Percentiles rank a stretch among this genome's conserved stretches.
These are phyloP conservation scores for Sceloporus tristichus DNA, from an alignment of 2,113 vertebrate species.

Conservation along the genomic window DNA sequence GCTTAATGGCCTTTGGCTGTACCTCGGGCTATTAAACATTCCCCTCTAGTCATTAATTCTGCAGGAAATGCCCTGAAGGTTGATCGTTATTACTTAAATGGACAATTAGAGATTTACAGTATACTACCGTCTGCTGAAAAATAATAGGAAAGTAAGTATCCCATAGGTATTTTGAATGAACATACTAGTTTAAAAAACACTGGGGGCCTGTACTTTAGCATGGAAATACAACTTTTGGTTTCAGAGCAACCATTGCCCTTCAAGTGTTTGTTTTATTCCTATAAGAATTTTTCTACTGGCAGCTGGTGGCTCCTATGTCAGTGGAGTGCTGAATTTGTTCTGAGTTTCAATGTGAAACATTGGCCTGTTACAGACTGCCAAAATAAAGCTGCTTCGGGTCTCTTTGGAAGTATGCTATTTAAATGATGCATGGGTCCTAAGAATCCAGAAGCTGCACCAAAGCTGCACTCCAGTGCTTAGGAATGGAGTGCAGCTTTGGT, in stretches of 20 bases:
- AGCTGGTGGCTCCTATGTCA: too few species aligned
- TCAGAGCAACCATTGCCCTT: neutral
- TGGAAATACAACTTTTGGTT: neutral
- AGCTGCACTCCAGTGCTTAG: too few species aligned
- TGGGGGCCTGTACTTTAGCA: neutral
- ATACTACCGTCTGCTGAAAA: neutral
- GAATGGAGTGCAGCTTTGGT: too few species aligned
- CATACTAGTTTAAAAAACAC: neutral
- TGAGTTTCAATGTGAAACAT: too few species aligned
- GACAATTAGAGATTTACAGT: slow-evolving; percentile 29
- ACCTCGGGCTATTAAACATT: slow-evolving; percentile 29
- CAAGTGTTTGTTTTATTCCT: neutral
- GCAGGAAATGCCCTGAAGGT: slow-evolving; percentile 44
- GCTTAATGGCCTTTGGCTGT: slow-evolving; percentile 11
- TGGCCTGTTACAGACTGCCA: too few species aligned
- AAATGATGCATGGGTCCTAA: too few species aligned
- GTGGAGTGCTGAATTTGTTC: too few species aligned
- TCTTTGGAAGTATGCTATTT: too few species aligned
- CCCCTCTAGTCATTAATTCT: slow-evolving; percentile 42
- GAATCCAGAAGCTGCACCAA: too few species aligned
- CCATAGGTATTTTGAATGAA: slow-evolving; percentile 13
- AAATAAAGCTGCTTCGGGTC: too few species aligned
- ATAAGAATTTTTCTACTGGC: neutral
- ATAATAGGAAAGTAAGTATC: slow-evolving; percentile 8
- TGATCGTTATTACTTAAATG: slow-evolving; percentile 21